Evolutionary conservation across 2,888 invertebrate genomes (phyloP).

Genomic region (Nemoura dubitans): DNA sequence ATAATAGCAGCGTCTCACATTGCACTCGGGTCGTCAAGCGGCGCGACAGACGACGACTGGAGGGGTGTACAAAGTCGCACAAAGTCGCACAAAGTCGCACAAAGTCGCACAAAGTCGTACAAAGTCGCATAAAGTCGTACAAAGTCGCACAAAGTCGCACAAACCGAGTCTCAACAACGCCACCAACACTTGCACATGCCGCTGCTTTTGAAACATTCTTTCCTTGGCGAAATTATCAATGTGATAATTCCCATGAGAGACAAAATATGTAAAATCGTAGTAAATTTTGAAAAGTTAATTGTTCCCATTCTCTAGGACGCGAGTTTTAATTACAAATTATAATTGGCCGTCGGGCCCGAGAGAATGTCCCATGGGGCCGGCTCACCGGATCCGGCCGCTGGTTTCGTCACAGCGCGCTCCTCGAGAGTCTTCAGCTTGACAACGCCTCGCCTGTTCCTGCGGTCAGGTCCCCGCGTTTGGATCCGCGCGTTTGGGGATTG

Average conservation of each 20-base stretch:
- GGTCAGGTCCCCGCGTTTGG: background rate
- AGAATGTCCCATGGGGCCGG: background rate
- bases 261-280: constrained; percentile 2
- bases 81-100: background rate
- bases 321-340: background rate
- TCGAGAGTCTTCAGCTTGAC: constrained; percentile 13
- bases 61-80: constrained; percentile 20
- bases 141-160: background rate
- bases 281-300: background rate
- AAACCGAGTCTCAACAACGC: no score
- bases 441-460: background rate
- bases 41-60: background rate
- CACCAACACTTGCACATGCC: background rate
- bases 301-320: constrained; percentile 12
- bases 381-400: background rate
- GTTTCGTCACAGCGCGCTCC: background rate
- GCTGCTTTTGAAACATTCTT: background rate
- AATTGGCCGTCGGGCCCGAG: background rate
- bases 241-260: constrained; percentile 20
- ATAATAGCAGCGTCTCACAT: background rate
- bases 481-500: no score
- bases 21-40: constrained; percentile 27
- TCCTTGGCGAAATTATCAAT: background rate
- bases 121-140: background rate
- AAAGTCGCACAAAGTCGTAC: background rate